A percentile compares a stretch with the other conserved stretches of the same genome.
These are phyloP conservation scores for Acrobasis consociella DNA, from an alignment of 2,888 invertebrate species.

Conservation along the genomic window DNA sequence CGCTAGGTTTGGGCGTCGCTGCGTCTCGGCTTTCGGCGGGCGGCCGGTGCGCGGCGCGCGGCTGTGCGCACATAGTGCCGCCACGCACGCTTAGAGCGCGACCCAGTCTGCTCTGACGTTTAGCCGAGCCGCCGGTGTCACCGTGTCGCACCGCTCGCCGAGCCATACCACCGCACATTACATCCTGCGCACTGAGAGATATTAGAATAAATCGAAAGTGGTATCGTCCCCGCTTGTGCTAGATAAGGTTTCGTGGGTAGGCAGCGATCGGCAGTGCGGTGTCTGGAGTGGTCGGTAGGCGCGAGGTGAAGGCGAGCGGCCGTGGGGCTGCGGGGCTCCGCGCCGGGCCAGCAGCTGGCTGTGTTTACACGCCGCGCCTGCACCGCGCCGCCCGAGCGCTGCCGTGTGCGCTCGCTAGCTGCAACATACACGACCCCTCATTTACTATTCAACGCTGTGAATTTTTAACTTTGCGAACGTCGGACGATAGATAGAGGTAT, in stretches of 20 bases:
- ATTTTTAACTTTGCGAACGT: slow-evolving; percentile 75
- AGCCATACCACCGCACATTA: slow-evolving; percentile 55
- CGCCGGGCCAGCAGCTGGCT: slow-evolving; percentile 66
- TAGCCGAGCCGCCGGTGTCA: slow-evolving; percentile 74
- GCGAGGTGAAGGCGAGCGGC: slow-evolving; percentile 36
- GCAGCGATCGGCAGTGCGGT: slow-evolving; percentile 37
- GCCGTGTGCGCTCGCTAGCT: slow-evolving; percentile 54
- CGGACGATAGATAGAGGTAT: slow-evolving; percentile 74
- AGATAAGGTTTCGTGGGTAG: slow-evolving; percentile 31
- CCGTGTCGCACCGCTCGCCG: slow-evolving; percentile 53
- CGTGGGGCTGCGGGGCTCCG: slow-evolving; percentile 47
- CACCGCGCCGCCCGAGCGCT: slow-evolving; percentile 51
- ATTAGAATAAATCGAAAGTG: slow-evolving; percentile 43
- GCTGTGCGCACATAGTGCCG: slow-evolving; percentile 70
- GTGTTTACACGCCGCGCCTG: slow-evolving; percentile 75
- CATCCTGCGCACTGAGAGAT: slow-evolving; percentile 65
- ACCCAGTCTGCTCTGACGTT: slow-evolving; percentile 80
- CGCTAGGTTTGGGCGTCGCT: slow-evolving; percentile 80
- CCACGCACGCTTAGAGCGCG: slow-evolving; percentile 76
- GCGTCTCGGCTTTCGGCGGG: slow-evolving; percentile 76
- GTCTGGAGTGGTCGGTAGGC: slow-evolving; percentile 31
- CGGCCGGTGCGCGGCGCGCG: slow-evolving; percentile 67
- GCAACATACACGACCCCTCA: slow-evolving; percentile 71
- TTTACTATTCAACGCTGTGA: slow-evolving; percentile 78
- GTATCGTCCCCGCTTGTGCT: slow-evolving; percentile 38